Percentiles rank a stretch among this genome's conserved stretches.
Evolutionary conservation across 2,113 vertebrate species (phyloP).

Genomic region (Neomonachus schauinslandi): DNA sequence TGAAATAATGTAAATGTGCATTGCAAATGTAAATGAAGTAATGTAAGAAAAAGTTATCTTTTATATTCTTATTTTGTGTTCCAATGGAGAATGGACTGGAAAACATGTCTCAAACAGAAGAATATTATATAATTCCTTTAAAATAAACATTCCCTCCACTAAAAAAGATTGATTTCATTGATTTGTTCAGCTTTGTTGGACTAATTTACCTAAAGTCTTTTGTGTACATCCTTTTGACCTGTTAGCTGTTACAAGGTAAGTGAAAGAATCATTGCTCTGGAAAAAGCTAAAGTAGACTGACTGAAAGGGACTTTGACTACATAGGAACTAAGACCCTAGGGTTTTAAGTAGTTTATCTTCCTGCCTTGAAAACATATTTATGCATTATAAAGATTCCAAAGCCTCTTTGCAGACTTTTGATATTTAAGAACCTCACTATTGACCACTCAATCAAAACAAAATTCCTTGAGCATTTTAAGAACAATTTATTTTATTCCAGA

Average conservation of each 20-base stretch:
- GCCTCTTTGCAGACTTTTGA: background rate
- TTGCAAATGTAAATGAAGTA: conserved; percentile 32
- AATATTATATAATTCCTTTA: conserved; percentile 18
- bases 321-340: background rate
- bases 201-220: conserved; percentile 31
- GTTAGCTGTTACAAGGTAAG: background rate
- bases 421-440: background rate
- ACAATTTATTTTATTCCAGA: conserved; percentile 9
- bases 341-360: background rate
- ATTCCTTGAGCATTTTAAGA: conserved; percentile 25
- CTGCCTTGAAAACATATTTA: background rate
- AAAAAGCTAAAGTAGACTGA: background rate
- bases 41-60: background rate
- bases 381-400: conserved; percentile 35
- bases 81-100: background rate
- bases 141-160: background rate
- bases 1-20: background rate
- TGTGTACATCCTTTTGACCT: background rate
- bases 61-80: background rate
- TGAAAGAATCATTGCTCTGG: background rate
- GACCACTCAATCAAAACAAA: conserved; percentile 5
- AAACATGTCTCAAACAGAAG: background rate
- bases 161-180: conserved; percentile 5
- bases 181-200: conserved; percentile 26
- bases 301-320: background rate